Percentiles rank a stretch among this genome's conserved stretches.
Conservation (phyloP, 2,113 vertebrate genomes). For the Podilymbus podiceps region DNA sequence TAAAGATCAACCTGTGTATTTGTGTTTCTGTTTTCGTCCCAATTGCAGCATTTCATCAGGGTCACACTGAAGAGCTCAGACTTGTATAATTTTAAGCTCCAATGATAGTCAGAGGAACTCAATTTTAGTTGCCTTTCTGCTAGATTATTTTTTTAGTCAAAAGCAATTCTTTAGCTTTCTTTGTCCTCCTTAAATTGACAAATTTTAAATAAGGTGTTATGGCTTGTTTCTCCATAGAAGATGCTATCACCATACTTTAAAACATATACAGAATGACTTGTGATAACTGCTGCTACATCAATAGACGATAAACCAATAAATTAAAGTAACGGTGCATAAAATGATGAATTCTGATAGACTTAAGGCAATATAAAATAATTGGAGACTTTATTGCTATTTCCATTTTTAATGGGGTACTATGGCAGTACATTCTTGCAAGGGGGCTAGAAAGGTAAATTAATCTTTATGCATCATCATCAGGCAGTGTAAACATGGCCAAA, state of each 20-base stretch:
- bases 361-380: conserved; percentile 55
- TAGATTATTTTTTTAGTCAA: neutral
- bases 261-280: neutral
- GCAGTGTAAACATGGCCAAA: conserved; percentile 63
- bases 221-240: neutral
- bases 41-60: neutral
- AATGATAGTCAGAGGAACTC: neutral
- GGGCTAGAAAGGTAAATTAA: conserved; percentile 60
- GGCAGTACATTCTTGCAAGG: neutral
- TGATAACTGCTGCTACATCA: neutral
- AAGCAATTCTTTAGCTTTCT: neutral
- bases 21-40: neutral
- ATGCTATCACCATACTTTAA: neutral
- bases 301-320: conserved; percentile 24
- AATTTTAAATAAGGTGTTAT: neutral
- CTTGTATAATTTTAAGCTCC: conserved; percentile 23
- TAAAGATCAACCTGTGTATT: neutral
- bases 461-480: conserved; percentile 60
- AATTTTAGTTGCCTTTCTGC: neutral
- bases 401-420: conserved; percentile 33
- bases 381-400: conserved; percentile 32
- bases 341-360: conserved; percentile 29
- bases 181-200: neutral
- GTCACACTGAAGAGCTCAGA: neutral
- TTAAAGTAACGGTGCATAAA: conserved; percentile 6